phyloP scores from a whole-genome alignment of 2,888 invertebrate genomes.

The Agrotis clavis region DNA sequence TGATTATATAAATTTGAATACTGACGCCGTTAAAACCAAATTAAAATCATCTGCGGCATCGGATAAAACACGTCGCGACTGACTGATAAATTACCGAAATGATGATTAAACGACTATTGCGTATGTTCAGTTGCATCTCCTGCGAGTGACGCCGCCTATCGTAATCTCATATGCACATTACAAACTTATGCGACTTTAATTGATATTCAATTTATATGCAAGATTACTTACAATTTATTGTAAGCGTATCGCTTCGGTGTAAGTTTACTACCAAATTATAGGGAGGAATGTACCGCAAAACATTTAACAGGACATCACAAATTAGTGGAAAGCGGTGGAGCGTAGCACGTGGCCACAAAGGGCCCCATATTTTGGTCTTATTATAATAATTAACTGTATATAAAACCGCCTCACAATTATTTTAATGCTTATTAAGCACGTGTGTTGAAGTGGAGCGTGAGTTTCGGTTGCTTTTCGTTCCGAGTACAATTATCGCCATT shows the following conservation, averaged over 20 bases:
- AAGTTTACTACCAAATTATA: constrained; percentile 29
- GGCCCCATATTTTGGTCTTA: constrained; percentile 81
- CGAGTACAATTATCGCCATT: constrained; percentile 88
- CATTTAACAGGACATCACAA: constrained; percentile 86
- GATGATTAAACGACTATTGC: constrained; percentile 86
- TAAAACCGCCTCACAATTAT: constrained; percentile 88
- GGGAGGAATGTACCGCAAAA: constrained; percentile 46
- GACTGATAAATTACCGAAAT: constrained; percentile 88
- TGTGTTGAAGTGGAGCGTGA: constrained; percentile 81
- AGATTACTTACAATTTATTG: constrained; percentile 57
- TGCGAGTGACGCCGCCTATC: constrained; percentile 63
- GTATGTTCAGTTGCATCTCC: constrained; percentile 62
- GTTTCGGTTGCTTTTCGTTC: constrained; percentile 81
- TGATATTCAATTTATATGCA: constrained; percentile 65
- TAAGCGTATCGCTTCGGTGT: constrained; percentile 20
- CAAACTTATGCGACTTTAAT: constrained; percentile 70
- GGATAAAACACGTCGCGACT: constrained; percentile 85
- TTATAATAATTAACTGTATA: constrained; percentile 89
- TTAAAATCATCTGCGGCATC: constrained; percentile 88
- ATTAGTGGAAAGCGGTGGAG: constrained; percentile 85
- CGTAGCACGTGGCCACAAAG: constrained; percentile 81
- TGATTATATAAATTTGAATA: constrained; percentile 90
- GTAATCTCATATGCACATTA: constrained; percentile 70
- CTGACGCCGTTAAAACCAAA: constrained; percentile 88
- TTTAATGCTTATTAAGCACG: constrained; percentile 89